Conservation (phyloP, 2,113 vertebrate species). For the Myrmophylax atrothorax region DNA sequence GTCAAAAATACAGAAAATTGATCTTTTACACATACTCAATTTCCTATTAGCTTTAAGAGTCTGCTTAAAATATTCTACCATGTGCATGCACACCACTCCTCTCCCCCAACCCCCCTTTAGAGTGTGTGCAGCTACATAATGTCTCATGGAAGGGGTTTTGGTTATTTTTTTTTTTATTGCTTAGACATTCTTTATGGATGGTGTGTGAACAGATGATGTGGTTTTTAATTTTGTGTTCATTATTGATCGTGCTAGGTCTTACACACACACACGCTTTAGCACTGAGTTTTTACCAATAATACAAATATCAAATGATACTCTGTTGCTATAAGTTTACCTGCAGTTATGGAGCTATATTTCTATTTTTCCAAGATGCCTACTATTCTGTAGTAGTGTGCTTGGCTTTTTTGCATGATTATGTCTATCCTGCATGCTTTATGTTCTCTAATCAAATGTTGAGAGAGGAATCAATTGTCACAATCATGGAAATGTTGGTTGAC, state of each 20-base stretch:
- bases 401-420: not conserved
- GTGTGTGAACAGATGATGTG: not conserved
- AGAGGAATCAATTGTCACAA: not conserved
- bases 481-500: not conserved
- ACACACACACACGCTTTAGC: rapidly evolving
- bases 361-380: not conserved
- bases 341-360: not conserved
- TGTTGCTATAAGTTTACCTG: not conserved
- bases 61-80: not conserved
- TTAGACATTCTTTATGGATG: not conserved
- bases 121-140: not conserved
- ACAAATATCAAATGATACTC: not conserved
- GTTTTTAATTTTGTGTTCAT: not conserved
- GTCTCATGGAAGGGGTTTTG: rapidly evolving
- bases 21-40: not conserved
- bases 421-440: not conserved
- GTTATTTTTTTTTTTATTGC: not conserved
- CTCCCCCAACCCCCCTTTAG: not conserved
- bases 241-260: not conserved
- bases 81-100: too few species aligned
- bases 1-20: not conserved
- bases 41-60: not conserved
- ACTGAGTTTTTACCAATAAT: not conserved
- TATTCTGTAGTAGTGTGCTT: not conserved
- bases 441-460: not conserved